Evolutionary conservation across 2,888 invertebrate genomes (phyloP).

Genomic region (Orchesellides sinensis): DNA sequence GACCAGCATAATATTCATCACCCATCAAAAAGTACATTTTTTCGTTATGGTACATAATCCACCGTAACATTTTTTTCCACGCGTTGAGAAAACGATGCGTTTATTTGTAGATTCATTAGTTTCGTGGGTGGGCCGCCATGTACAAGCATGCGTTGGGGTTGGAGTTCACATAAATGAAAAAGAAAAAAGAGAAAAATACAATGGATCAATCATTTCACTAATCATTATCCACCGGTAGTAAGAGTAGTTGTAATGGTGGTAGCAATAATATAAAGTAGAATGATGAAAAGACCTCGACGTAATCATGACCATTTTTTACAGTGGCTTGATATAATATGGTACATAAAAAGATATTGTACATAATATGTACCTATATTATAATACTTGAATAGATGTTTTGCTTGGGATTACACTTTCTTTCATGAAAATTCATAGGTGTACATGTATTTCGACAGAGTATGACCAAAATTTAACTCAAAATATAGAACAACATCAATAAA

Average conservation of each 20-base stretch:
- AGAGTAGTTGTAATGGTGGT: no score
- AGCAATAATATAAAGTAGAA: neutral
- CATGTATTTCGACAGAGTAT: no score
- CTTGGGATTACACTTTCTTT: no score
- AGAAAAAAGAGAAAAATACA: constrained; percentile 17
- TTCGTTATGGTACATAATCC: neutral
- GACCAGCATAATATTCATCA: constrained; percentile 4
- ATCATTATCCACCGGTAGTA: neutral
- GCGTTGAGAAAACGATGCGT: neutral
- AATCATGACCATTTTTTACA: neutral
- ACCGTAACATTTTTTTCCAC: constrained; percentile 9
- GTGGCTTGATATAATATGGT: no score
- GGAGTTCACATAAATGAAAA: constrained; percentile 29
- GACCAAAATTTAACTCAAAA: no score
- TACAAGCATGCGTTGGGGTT: constrained; percentile 21
- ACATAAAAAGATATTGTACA: no score
- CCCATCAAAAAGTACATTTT: neutral
- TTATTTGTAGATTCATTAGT: constrained; percentile 48
- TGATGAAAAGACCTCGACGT: neutral
- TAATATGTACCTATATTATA: no score
- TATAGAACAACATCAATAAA: neutral
- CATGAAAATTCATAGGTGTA: neutral
- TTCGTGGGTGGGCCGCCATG: constrained; percentile 59
- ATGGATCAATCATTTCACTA: constrained; percentile 33
- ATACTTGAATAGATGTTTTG: no score